Evolutionary conservation across 2,113 vertebrate genomes (phyloP), one percentile per base, ranked within the genome.

Genomic region (Astur gentilis): DNA sequence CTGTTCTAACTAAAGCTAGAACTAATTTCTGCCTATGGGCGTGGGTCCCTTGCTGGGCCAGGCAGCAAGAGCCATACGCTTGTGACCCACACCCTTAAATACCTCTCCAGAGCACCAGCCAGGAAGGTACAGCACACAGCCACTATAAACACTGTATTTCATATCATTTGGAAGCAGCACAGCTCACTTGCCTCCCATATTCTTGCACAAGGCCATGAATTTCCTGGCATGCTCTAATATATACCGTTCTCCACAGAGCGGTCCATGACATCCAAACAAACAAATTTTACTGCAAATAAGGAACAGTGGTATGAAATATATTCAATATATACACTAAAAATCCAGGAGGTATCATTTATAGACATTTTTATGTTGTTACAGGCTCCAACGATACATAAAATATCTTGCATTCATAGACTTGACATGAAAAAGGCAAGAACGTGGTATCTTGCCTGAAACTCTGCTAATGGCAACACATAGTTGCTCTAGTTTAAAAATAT

Each of bases 401-500:
- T 11, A 52, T 87, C 38, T 54, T 76, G 50, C 60, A 76, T 69
- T 82, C 55, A 19, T 26, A 65, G 42, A 15, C 36, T 58, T 49
- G 65, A 84, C 25, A 34, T 16, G 21, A 50, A 93, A 80, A 96
- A 87, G 55, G 52, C 71, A 93, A 65, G 87, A 83, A 1, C 20
- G 19, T 6, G 21, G n/a, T 57, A 40, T 32, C 89, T 79, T 73
- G 66, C 86, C 85, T 80, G 44, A 71, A 93, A 95, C 79, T 72
- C 61, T 82, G 54, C 84, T 95, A 76, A 94, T 4, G 1, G 52
- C 42, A 90, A 80, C 47, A 67, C 31, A 72, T 6, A 86, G 64
- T 40, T 84, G 31, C 22, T 78, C 52, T 25, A 66, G 65, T 54
- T 92, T 89, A 94, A 95, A 96, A 95, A 95, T 85, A 96, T 22